Base-by-base conservation (phyloP, 64 coral and sea anemone genomes). In the Acropora yongei region DNA sequence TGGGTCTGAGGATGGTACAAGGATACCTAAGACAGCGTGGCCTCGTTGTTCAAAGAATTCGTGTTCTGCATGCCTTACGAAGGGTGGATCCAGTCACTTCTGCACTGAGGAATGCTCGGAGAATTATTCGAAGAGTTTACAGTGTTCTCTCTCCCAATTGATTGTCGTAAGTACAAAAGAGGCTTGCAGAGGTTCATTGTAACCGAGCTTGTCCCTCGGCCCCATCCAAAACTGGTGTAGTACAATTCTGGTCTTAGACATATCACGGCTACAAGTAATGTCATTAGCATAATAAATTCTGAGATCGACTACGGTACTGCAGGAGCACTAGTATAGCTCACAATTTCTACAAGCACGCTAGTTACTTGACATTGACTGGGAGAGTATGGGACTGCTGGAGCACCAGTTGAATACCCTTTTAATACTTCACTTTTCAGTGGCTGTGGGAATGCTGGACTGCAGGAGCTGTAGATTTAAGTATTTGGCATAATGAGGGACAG, bases 391-490 rank as follows among this genome's bases (percentile, higher is more conserved):
- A 75, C 73, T 75, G 73, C 73, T 75, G 73, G 73, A 75, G 73
- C 41, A 75, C 73, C 73, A 75, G 73, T 75, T 75, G 73, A 44
- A 75, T 75, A 75, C 73, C 73, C 73, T 30, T 30, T 30, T 30
- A 30, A 30, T 75, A 75, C 73, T 75, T 75, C 30, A 75, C 73
- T 75, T 75, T 46, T 75, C 73, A 75, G 73, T 41, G 73, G 13
- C 41, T 75, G 73, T 75, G 73, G 73, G 73, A 75, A 75, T 75
- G 73, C 73, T 40, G 73, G 73, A 75, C 73, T 75, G 73, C 73
- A 75, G 73, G 73, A 75, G 73, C 73, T 75, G 73, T 75, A 75
- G 73, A 44, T 75, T 75, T 75, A 75, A 75, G 73, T 75, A 75
- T 75, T 75, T 45, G 73, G 73, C 39, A 75, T 75, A 75, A 75